phyloP scores from a whole-genome alignment of 2,113 vertebrate genomes.

The Myanophis thanlyinensis region DNA sequence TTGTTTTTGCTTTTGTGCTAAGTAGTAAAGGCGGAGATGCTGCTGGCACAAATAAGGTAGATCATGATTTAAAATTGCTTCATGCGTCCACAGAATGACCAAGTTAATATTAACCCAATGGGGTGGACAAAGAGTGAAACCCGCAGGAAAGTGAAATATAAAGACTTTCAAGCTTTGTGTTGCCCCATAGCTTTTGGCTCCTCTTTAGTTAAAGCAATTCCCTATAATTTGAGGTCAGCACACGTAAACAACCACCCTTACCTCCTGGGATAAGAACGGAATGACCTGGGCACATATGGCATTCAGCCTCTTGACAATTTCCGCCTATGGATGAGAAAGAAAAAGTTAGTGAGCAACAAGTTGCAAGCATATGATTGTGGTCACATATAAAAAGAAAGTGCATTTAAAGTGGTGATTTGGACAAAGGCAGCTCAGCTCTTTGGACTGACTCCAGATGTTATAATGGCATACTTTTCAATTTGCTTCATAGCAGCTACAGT shows the following conservation, averaged over 20 bases:
- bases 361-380: constrained; percentile 39
- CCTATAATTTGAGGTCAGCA: constrained; percentile 38
- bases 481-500: neutral
- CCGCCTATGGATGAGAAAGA: constrained; percentile 81
- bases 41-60: neutral
- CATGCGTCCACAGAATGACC: constrained; percentile 39
- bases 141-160: constrained; percentile 42
- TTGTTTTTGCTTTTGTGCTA: neutral
- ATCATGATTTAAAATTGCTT: neutral
- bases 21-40: neutral
- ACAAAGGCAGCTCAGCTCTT: neutral
- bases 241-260: constrained; percentile 68
- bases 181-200: constrained; percentile 9
- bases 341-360: constrained; percentile 57
- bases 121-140: constrained; percentile 38
- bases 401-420: constrained; percentile 1
- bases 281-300: constrained; percentile 98
- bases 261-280: constrained; percentile 97
- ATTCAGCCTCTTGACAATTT: constrained; percentile 97
- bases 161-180: constrained; percentile 45
- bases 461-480: neutral
- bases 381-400: constrained; percentile 40
- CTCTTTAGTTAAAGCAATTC: constrained; percentile 32
- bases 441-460: neutral
- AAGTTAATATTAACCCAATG: constrained; percentile 43